Evolutionary conservation across 35 echinoderm and acorn worm species (phyloP), one percentile per base, ranked within the genome.

Genomic region (Lytechinus variegatus): DNA sequence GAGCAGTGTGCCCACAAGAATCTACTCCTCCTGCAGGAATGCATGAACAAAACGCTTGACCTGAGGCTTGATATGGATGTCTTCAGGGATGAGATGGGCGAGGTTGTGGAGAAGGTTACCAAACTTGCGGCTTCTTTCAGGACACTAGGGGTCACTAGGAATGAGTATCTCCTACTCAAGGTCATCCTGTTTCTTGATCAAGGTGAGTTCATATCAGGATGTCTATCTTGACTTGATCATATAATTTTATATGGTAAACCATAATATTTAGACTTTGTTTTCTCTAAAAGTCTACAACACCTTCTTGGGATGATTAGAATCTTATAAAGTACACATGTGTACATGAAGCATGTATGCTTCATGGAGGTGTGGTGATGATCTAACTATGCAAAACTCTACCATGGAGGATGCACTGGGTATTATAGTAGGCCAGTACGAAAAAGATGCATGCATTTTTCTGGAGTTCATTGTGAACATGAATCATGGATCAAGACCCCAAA

Each of bases 1-100:
- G 98, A 99, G 95, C 97, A 97, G 28, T 97, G 97, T 54, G 96
- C 96, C 3, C 97, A 99, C 89, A 95, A 97, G 89, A 99, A 99
- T 89, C 66, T 99, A 21, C 95, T 99, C 86, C 97, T 95, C 11
- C 86, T 99, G 51, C 98, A 99, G 95, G 98, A 99, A 95, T 99
- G 97, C 92, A 97, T 99, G 97, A 99, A 99, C 92, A 97, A 99
- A 89, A 99, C 98, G 9, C 94, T 99, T 61, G 98, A 99, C 61
- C 95, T 99, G 3, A 96, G 97, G 87, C 95, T 99, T 8, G 98
- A 99, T 93, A 99, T 99, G 98, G 97, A 98, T 27, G 96, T 96
- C 56, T 99, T 99, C 96, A 88, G 97, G 87, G 96, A 99, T 19
- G 98, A 99, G 89, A 99, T 99, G 98, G 98, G 98, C 3, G 98